phyloP scores from a whole-genome alignment of 1,140 invertebrate species.

The Myzus persicae region DNA sequence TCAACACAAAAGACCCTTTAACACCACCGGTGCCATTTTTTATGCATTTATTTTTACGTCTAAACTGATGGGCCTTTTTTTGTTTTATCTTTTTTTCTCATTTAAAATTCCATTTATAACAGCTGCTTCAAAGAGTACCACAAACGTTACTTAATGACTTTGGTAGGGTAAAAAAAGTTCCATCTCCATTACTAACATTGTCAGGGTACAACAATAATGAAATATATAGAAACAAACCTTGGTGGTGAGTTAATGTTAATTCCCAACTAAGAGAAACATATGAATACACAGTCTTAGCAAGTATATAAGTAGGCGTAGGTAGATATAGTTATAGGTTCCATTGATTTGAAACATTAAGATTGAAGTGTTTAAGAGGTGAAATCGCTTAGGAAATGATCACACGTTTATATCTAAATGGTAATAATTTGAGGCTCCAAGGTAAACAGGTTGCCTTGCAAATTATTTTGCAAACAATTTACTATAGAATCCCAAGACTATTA shows the following conservation, averaged over 20 bases:
- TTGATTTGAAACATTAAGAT: not conserved
- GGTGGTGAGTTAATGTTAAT: not conserved
- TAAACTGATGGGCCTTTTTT: slow-evolving; percentile 42
- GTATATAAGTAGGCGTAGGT: not conserved
- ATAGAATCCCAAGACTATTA: not conserved
- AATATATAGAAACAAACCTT: not conserved
- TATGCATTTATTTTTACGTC: slow-evolving; percentile 27
- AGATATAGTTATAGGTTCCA: not conserved
- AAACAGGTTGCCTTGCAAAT: not conserved
- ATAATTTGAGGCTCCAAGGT: not conserved
- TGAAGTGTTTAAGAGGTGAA: not conserved
- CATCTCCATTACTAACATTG: not conserved
- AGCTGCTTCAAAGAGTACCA: slow-evolving; percentile 51
- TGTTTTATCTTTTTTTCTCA: slow-evolving; percentile 40
- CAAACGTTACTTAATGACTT: slow-evolving; percentile 52
- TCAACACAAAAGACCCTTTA: slow-evolving; percentile 51
- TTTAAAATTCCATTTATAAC: slow-evolving; percentile 57
- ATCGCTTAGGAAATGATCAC: not conserved
- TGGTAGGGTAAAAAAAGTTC: slow-evolving; percentile 25
- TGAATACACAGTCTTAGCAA: not conserved
- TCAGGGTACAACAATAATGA: not conserved
- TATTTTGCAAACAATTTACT: not conserved
- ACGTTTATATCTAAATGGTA: not conserved
- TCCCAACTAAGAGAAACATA: not conserved
- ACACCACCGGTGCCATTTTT: slow-evolving; percentile 32